A percentile compares a stretch with the other conserved stretches of the same genome.
Evolutionary conservation across 2,888 invertebrate species (phyloP).

Genomic region (Eupithecia dodoneata): DNA sequence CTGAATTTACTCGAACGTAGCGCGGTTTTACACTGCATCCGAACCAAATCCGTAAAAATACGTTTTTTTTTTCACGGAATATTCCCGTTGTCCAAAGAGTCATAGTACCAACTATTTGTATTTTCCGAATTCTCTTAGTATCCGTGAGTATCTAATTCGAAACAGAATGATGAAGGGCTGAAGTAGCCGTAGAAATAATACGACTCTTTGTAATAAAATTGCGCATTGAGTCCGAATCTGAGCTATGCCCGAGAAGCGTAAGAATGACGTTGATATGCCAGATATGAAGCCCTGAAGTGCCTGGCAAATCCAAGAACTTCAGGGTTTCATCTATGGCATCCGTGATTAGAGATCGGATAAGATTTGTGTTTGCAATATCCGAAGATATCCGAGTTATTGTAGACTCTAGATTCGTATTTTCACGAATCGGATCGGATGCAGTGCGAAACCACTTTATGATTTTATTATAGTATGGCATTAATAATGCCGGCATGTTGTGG

Average conservation of each 20-base stretch:
- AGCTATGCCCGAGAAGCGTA: background rate
- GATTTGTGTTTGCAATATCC: background rate
- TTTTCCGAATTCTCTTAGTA: background rate
- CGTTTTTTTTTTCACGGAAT: background rate
- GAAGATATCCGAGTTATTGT: background rate
- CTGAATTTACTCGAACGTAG: background rate
- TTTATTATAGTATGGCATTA: background rate
- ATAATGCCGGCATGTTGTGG: background rate
- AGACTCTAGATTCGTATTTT: background rate
- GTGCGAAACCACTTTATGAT: background rate
- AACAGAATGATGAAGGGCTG: background rate
- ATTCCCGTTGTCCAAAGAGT: background rate
- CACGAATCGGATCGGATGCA: background rate
- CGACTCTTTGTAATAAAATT: background rate
- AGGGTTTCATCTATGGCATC: too few species aligned
- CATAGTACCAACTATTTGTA: background rate
- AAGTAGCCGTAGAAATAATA: background rate
- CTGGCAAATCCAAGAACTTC: background rate
- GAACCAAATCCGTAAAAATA: background rate
- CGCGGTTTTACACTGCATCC: background rate
- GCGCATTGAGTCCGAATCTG: background rate
- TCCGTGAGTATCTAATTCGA: background rate
- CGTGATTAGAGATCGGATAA: background rate
- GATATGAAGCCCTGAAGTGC: background rate
- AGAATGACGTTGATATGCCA: background rate